Percentiles rank a stretch among this genome's conserved stretches.
Evolutionary conservation across 2,113 vertebrate genomes (phyloP).

Genomic region (Gymnogyps californianus): DNA sequence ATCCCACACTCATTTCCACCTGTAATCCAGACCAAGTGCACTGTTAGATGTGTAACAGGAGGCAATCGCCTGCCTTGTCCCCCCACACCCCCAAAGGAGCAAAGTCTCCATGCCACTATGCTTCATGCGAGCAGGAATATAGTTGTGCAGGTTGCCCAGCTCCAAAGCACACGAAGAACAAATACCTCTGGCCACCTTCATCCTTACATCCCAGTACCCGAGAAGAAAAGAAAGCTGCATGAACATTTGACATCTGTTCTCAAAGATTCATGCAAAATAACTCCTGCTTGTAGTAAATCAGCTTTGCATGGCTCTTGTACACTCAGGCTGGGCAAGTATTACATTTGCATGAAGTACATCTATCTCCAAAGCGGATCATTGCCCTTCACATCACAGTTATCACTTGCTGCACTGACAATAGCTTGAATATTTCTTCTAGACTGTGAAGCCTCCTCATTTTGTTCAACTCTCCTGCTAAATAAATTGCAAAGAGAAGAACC

Average conservation of each 20-base stretch:
- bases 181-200: not conserved
- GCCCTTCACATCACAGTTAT: not conserved
- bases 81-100: not conserved
- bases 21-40: not conserved
- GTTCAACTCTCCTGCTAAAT: not conserved
- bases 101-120: not conserved
- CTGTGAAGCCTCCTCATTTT: not conserved
- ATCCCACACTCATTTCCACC: not conserved
- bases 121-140: not conserved
- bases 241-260: not conserved
- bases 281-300: not conserved
- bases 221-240: not conserved
- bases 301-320: not conserved
- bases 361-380: not conserved
- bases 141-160: not conserved
- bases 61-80: no score
- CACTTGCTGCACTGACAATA: not conserved
- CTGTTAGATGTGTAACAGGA: not conserved
- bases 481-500: not conserved
- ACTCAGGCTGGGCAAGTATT: not conserved
- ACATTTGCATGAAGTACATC: not conserved
- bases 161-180: not conserved
- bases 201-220: not conserved
- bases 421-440: not conserved
- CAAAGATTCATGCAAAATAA: not conserved